These are phyloP conservation scores for Bubo bubo DNA, from an alignment of 2,113 vertebrate species.

Conservation along the genomic window DNA sequence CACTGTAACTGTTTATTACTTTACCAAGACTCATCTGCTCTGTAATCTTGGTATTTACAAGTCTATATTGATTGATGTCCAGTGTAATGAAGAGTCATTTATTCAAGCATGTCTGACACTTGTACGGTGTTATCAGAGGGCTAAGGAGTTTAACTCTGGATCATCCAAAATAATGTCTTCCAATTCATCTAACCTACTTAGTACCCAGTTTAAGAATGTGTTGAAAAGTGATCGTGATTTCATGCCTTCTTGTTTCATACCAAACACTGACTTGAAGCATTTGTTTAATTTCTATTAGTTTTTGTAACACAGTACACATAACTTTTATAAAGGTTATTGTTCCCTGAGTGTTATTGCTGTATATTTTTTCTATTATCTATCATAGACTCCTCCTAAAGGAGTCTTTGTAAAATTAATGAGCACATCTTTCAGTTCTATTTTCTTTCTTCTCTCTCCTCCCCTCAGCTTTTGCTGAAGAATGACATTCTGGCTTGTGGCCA, in stretches of 20 bases:
- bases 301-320: neutral
- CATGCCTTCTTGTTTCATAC: neutral
- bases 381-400: neutral
- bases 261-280: neutral
- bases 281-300: neutral
- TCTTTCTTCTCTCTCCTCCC: neutral
- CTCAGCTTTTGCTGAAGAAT: neutral
- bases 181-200: neutral
- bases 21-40: neutral
- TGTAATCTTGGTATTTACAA: slow-evolving; percentile 5
- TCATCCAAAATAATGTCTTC: neutral
- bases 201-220: neutral
- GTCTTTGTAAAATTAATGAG: neutral
- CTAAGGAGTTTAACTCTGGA: neutral
- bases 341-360: neutral
- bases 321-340: neutral
- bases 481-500: neutral
- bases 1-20: neutral
- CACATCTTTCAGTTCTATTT: neutral
- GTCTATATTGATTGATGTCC: neutral
- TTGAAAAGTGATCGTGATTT: neutral
- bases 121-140: neutral
- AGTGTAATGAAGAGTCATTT: neutral
- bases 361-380: neutral
- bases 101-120: neutral